These are phyloP conservation scores for Pterostichus madidus DNA, from an alignment of 2,888 invertebrate species.

Conservation along the genomic window DNA sequence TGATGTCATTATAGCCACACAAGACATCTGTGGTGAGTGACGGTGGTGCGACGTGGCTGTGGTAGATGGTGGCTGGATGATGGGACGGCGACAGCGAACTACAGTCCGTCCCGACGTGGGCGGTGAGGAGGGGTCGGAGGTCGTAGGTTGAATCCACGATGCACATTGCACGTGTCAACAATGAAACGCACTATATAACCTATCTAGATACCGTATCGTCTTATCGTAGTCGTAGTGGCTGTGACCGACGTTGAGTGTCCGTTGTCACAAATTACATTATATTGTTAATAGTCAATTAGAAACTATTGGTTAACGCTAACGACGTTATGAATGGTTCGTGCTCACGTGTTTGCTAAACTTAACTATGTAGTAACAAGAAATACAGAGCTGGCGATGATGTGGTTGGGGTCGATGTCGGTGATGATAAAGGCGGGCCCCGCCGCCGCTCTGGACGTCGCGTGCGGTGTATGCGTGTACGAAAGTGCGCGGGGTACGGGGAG, in stretches of 20 bases:
- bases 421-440: slow-evolving; percentile 3
- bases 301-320: slow-evolving; percentile 33
- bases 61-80: slow-evolving; percentile 22
- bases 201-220: slow-evolving; percentile 62
- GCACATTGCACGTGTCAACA: slow-evolving; percentile 62
- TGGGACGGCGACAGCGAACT: slow-evolving; percentile 30
- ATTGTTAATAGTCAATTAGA: slow-evolving; percentile 25
- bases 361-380: slow-evolving; percentile 65
- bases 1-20: slow-evolving; percentile 58
- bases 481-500: slow-evolving; percentile 47
- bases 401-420: slow-evolving; percentile 43
- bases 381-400: slow-evolving; percentile 46
- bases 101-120: slow-evolving; percentile 37
- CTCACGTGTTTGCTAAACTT: slow-evolving; percentile 58
- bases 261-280: slow-evolving; percentile 51
- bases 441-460: slow-evolving; percentile 57
- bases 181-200: slow-evolving; percentile 60
- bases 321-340: slow-evolving; percentile 56
- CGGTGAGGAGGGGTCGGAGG: slow-evolving; percentile 30
- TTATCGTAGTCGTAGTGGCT: slow-evolving; percentile 49
- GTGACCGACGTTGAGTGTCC: too few relatives aligned
- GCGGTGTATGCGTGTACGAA: slow-evolving; percentile 34
- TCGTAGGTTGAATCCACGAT: slow-evolving; percentile 42
- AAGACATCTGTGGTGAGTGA: slow-evolving; percentile 63
- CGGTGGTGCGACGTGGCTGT: slow-evolving; percentile 38